Evolutionary conservation across 2,797 vertebrate genomes (phyloP), one percentile per base, ranked within the genome.

Genomic region (Aratinga solstitialis): DNA sequence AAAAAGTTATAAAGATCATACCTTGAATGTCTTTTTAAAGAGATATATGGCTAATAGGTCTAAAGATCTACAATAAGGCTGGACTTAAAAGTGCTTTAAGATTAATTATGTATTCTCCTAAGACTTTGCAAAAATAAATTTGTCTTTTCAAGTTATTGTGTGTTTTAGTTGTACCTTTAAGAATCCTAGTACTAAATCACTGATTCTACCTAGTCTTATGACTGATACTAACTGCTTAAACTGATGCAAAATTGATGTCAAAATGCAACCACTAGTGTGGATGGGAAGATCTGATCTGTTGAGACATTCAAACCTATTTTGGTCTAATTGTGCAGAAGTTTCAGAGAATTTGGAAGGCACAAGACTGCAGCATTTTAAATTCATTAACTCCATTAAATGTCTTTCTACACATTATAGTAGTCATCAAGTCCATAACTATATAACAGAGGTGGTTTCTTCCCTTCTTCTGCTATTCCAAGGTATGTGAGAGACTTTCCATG

Each of bases 141-240:
- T 9, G 23, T 45, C 42, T 48, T 94, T 87, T 69, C 59, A 80
- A 86, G 51, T 69, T 97, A 59, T 58, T 96, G 42, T 72, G 27
- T 83, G 59, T 91, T 94, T 96, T 73, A 91, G 9, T 21, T 85
- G 26, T 83, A 93, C 78, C 73, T 62, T 13, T 90, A 94, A 92
- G 77, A 45, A 75, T 94, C 90, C 10, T 67, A 84, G 69, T 65
- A 58, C 27, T 79, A 92, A 87, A n/a, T 20, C 30, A 6, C 2
- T 68, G 29, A 74, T 65, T 81, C 11, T 38, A 56, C 19, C 15
- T 12, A 61, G 32, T 4, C 19, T 67, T 72, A 53, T 32, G 13
- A 24, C 36, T 83, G 29, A 66, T 47, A 36, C 10, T 82, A 38
- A 45, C 58, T 73, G 36, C 34, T 69, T 63, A 73, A 79, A 42